A percentile compares a stretch with the other conserved stretches of the same genome.
These are phyloP conservation scores for Andinoacara biseriatus DNA, from an alignment of 2,113 vertebrate species.

Conservation along the genomic window DNA sequence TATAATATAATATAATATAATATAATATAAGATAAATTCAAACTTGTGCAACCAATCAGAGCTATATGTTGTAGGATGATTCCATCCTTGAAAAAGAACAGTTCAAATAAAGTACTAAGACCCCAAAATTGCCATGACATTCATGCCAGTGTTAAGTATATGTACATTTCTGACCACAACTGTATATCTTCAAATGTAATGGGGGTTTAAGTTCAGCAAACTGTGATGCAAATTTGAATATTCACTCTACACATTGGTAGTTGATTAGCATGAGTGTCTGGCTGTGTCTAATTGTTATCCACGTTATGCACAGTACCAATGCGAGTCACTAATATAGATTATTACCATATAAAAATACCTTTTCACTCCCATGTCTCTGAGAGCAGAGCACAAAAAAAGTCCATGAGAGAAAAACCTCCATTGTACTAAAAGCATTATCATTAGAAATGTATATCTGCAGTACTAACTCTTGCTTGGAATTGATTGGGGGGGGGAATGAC, in stretches of 20 bases:
- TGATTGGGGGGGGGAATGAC: neutral
- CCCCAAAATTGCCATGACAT: too few relatives aligned
- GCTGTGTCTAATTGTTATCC: neutral
- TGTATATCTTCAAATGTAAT: neutral
- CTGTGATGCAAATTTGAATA: neutral
- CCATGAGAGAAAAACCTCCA: neutral
- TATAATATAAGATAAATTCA: neutral
- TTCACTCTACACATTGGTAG: neutral
- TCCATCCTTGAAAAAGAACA: neutral
- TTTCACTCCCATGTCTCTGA: neutral
- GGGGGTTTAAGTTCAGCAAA: neutral
- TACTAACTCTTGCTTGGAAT: neutral
- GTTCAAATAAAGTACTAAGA: neutral
- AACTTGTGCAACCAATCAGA: neutral
- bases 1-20: neutral
- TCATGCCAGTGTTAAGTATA: too few relatives aligned
- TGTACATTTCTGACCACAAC: too few relatives aligned
- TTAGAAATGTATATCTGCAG: neutral
- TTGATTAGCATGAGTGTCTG: neutral
- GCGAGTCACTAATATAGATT: neutral
- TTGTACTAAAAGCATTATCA: neutral
- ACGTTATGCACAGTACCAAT: neutral
- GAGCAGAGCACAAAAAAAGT: neutral
- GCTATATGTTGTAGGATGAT: neutral
- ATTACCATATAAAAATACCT: neutral